phyloP scores from a whole-genome alignment of 30 jellyfish, hydroid and myxozoan species.

The Morbakka virulenta region DNA sequence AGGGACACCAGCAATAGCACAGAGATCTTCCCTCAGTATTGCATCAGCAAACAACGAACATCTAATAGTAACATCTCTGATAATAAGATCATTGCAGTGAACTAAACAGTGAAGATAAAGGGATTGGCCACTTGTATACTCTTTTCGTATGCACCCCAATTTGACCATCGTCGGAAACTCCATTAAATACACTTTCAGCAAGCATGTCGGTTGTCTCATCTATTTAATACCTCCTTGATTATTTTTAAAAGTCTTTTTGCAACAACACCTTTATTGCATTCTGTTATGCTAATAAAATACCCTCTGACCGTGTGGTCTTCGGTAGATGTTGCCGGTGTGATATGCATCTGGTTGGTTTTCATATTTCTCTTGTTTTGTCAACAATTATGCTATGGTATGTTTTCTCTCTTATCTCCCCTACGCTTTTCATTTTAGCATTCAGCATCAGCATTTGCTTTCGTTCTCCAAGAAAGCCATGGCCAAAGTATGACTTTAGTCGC shows the following conservation, averaged over 20 bases:
- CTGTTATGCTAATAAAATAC: slow-evolving; percentile 3
- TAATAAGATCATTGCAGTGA: slow-evolving; percentile 44
- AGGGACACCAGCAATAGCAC: slow-evolving; percentile 13
- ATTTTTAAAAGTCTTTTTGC: slow-evolving; percentile 10
- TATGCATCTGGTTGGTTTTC: no score
- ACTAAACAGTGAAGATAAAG: slow-evolving; percentile 18
- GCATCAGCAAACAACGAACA: slow-evolving; percentile 22
- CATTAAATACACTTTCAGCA: slow-evolving; percentile 20
- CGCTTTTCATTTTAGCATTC: slow-evolving; percentile 15
- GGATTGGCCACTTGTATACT: slow-evolving; percentile 33
- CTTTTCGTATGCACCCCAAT: slow-evolving; percentile 18
- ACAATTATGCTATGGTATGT: slow-evolving; percentile 10
- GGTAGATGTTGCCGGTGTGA: no score
- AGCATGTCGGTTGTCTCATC: slow-evolving; percentile 25
- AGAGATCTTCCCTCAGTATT: slow-evolving; percentile 14
- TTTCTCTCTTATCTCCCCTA: slow-evolving; percentile 27
- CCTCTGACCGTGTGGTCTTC: no score
- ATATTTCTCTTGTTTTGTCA: no score
- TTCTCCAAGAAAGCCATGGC: slow-evolving; percentile 29
- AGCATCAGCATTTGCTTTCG: slow-evolving; percentile 33
- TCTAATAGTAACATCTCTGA: slow-evolving; percentile 2
- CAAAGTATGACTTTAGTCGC: slow-evolving; percentile 21
- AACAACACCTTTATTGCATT: slow-evolving; percentile 17
- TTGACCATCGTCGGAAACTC: slow-evolving; percentile 49
- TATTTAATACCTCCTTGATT: slow-evolving; percentile 3